A percentile compares a stretch with the other conserved stretches of the same genome.
Conservation (phyloP, 2,888 invertebrate genomes). For the Andrena bicolor region DNA sequence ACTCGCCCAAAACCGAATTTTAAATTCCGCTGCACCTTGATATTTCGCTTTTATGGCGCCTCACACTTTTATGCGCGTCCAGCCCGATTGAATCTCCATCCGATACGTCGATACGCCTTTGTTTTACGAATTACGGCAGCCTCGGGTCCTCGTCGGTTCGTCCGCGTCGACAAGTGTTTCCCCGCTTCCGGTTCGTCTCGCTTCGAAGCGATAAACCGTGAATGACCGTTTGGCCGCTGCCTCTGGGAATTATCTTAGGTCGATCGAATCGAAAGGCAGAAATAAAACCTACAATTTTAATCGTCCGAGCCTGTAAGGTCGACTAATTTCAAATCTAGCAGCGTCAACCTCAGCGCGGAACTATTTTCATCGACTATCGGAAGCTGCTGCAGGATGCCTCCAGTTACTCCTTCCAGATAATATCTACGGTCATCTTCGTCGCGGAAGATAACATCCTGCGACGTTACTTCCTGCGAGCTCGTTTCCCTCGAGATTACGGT, state of each 20-base stretch:
- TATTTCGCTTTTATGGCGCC: conserved; percentile 27
- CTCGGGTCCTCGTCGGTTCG: neutral
- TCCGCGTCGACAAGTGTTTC: conserved; percentile 8
- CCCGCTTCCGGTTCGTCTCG: neutral
- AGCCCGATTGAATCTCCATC: conserved; percentile 49
- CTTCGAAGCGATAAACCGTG: neutral
- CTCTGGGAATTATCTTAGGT: neutral
- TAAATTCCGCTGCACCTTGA: conserved; percentile 4
- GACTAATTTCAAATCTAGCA: too few relatives aligned
- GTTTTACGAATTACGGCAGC: conserved; percentile 22
- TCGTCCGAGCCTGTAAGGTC: too few relatives aligned
- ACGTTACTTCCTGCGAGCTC: conserved; percentile 26
- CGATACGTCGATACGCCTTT: conserved; percentile 20
- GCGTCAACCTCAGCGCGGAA: neutral
- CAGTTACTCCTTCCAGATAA: conserved; percentile 40
- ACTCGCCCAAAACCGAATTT: conserved; percentile 1
- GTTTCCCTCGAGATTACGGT: neutral
- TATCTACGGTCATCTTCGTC: conserved; percentile 18
- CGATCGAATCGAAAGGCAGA: too few relatives aligned
- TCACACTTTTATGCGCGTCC: conserved; percentile 34
- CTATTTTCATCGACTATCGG: conserved; percentile 28
- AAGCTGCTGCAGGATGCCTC: neutral
- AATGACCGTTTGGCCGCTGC: neutral
- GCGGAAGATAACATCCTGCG: conserved; percentile 38
- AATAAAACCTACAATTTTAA: too few relatives aligned